Base-by-base conservation (phyloP, 1,140 invertebrate genomes). In the Drosophila fuyamai region DNA sequence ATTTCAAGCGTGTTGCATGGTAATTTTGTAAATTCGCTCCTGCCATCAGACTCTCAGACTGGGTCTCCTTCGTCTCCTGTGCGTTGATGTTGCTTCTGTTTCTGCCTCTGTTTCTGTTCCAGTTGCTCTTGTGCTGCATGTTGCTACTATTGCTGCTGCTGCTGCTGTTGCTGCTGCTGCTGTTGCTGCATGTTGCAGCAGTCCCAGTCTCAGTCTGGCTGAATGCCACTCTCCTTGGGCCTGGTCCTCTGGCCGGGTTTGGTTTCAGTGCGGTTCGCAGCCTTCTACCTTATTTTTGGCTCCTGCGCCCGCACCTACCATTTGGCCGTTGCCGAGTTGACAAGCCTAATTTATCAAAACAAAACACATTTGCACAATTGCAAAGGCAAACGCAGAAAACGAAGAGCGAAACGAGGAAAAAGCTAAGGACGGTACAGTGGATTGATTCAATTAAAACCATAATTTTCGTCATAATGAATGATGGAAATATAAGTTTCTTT, bases 261-360 rank as follows among this genome's bases (percentile, higher is more conserved):
- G 65, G 65, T 54, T 68, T 36, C 43, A 23, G 40, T 83, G 72
- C 62, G 79, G 79, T 81, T 79, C 79, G 53, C 58, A 79, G 81
- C 58, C 46, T 43, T 58, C 44, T 32, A 7, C 51, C 66, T 43
- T 50, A 36, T 53, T 71, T 50, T 53, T 58, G 61, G 47, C 18
- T 32, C 36, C 29, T 9, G 5, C 36, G n/a, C 38, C 23, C 29
- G 40, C 38, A 18, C 46, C 55, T 35, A 58, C 66, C 57, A 48
- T 32, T 53, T 50, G 60, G 63, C 65, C 81, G 58, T 81, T 77
- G 76, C 81, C 81, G 74, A 90, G 86, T 90, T 90, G 86, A 90
- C 86, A 90, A 90, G 86, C 86, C 86, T 90, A 90, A 90, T 90
- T 90, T 90, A 90, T 90, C 86, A 90, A 90, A 90, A 90, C 85